Percentiles rank a stretch among this genome's conserved stretches.
Evolutionary conservation across 2,888 invertebrate genomes (phyloP).

Genomic region (Drosophila setosimentum): DNA sequence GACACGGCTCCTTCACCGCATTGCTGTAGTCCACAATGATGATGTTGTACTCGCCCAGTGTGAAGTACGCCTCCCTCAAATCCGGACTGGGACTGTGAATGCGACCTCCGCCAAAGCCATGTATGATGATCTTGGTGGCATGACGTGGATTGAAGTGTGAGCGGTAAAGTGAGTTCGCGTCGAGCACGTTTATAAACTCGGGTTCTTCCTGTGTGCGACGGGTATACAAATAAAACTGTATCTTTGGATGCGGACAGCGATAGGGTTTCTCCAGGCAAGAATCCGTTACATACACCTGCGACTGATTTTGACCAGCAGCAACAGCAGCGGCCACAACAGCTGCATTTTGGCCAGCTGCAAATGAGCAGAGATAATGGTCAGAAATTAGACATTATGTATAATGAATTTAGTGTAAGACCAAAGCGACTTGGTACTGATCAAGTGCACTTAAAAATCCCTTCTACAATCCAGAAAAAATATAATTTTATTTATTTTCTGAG

Average conservation of each 20-base stretch:
- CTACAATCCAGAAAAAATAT: too few relatives aligned
- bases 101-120: slow-evolving; percentile 95
- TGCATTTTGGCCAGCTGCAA: slow-evolving; percentile 75
- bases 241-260: slow-evolving; percentile 92
- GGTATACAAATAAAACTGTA: slow-evolving; percentile 93
- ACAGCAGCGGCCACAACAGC: slow-evolving; percentile 69
- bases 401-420: background rate
- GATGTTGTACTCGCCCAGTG: slow-evolving; percentile 92
- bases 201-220: slow-evolving; percentile 92
- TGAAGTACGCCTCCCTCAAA: slow-evolving; percentile 93
- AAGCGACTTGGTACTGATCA: too few relatives aligned
- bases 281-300: slow-evolving; percentile 90
- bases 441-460: too few relatives aligned
- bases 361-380: background rate
- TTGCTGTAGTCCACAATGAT: slow-evolving; percentile 94
- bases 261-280: slow-evolving; percentile 93
- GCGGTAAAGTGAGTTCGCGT: slow-evolving; percentile 89
- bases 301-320: slow-evolving; percentile 84
- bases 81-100: slow-evolving; percentile 93
- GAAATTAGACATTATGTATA: background rate
- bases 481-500: background rate
- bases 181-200: slow-evolving; percentile 89
- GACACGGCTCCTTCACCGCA: slow-evolving; percentile 92
- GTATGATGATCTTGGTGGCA: slow-evolving; percentile 94
- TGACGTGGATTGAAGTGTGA: slow-evolving; percentile 92